Evolutionary conservation across 64 coral and sea anemone genomes (phyloP).

Genomic region (Pachyseris speciosa): DNA sequence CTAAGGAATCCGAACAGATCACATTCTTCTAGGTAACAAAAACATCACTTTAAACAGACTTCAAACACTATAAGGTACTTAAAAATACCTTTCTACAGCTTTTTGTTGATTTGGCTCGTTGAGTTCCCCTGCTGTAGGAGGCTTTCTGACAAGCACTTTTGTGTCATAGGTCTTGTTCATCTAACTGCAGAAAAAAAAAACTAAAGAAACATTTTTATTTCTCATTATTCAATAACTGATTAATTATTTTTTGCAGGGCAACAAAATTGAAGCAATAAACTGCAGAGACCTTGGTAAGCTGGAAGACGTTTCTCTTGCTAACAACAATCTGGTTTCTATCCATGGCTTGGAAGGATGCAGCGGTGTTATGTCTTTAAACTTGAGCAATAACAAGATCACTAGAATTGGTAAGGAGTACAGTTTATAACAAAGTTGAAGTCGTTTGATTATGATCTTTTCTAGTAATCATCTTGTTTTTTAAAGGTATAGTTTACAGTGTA

Average conservation of each 20-base stretch:
- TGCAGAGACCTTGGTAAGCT: slow-evolving; percentile 55
- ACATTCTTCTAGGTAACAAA: too few species aligned
- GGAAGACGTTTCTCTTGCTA: slow-evolving; percentile 40
- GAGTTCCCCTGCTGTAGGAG: too few species aligned
- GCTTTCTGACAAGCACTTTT: too few species aligned
- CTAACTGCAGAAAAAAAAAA: too few species aligned
- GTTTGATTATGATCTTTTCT: not conserved
- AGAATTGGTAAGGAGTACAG: slow-evolving; percentile 85
- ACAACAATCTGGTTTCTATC: slow-evolving; percentile 79
- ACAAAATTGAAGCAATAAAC: slow-evolving; percentile 79
- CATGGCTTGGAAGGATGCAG: slow-evolving; percentile 72
- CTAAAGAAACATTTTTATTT: not conserved
- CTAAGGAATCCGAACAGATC: too few species aligned
- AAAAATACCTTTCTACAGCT: too few species aligned
- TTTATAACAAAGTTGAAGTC: too few species aligned
- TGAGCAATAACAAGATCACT: slow-evolving; percentile 82
- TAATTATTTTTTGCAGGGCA: slow-evolving; percentile 38
- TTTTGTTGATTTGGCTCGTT: too few species aligned
- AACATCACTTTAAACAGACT: too few species aligned
- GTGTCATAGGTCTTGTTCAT: too few species aligned
- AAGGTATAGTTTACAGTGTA: too few species aligned
- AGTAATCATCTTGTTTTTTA: not conserved
- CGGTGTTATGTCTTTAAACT: slow-evolving; percentile 25
- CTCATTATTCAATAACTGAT: not conserved
- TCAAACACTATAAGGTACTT: too few species aligned